Evolutionary conservation across 1,140 invertebrate species (phyloP).

Genomic region (Drosophila navojoa): DNA sequence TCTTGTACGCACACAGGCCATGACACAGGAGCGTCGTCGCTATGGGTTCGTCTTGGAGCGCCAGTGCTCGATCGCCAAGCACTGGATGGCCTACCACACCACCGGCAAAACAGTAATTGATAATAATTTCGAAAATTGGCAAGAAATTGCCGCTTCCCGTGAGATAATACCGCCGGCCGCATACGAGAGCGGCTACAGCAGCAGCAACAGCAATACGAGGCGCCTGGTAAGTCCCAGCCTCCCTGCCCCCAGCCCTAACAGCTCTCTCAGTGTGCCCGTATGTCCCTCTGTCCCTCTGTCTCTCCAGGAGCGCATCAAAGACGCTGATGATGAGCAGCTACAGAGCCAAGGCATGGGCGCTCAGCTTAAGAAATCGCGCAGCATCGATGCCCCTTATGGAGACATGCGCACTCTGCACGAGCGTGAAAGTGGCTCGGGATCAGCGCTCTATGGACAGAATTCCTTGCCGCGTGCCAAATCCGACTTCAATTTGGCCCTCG

Average conservation of each 20-base stretch:
- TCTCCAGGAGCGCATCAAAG: slow-evolving; percentile 76
- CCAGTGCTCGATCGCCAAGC: slow-evolving; percentile 95
- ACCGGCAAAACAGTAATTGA: slow-evolving; percentile 91
- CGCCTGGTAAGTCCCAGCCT: slow-evolving; percentile 68
- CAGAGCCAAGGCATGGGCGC: slow-evolving; percentile 84
- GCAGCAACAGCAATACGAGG: slow-evolving; percentile 61
- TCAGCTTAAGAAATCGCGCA: slow-evolving; percentile 92
- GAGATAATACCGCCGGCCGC: slow-evolving; percentile 87
- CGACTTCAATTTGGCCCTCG: slow-evolving; percentile 92
- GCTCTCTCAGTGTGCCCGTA: slow-evolving; percentile 24
- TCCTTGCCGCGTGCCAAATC: slow-evolving; percentile 91
- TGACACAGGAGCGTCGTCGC: slow-evolving; percentile 95
- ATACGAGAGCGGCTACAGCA: slow-evolving; percentile 67
- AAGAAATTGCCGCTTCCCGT: slow-evolving; percentile 92
- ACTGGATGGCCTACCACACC: slow-evolving; percentile 94
- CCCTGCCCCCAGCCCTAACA: not conserved
- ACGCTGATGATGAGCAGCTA: slow-evolving; percentile 84
- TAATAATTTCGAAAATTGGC: slow-evolving; percentile 93
- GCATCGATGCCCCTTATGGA: slow-evolving; percentile 93
- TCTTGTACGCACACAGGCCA: slow-evolving; percentile 87
- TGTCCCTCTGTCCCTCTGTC: not conserved
- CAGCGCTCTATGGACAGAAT: slow-evolving; percentile 84
- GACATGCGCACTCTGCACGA: slow-evolving; percentile 89
- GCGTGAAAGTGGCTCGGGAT: slow-evolving; percentile 70
- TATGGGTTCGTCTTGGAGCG: slow-evolving; percentile 97